Conservation (phyloP, 2,797 vertebrate genomes). For the Graptemys geographica region DNA sequence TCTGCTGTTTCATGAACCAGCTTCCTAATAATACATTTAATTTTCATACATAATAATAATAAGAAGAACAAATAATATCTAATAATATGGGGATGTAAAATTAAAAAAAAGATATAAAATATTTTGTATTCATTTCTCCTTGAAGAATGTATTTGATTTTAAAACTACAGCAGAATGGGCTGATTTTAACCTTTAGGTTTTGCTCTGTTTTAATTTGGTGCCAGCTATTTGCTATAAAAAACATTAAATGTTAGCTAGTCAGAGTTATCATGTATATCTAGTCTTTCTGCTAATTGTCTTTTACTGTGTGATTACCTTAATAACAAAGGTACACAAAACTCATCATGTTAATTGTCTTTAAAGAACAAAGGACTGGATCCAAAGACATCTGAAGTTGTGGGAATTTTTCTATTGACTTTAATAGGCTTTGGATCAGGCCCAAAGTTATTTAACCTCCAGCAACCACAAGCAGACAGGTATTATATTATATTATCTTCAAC, state of each 20-base stretch:
- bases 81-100: not conserved
- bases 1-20: not conserved
- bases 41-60: not conserved
- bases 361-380: not conserved
- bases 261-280: not conserved
- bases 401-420: not conserved
- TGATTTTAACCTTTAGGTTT: not conserved
- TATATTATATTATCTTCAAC: slow-evolving; percentile 39
- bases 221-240: not conserved
- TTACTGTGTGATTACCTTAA: not conserved
- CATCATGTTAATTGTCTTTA: not conserved
- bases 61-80: not conserved
- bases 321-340: not conserved
- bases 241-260: slow-evolving; percentile 27
- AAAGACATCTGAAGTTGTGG: fast-evolving
- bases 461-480: slow-evolving; percentile 59
- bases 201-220: not conserved
- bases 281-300: not conserved
- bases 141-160: not conserved
- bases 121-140: not conserved
- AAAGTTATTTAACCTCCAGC: slow-evolving; percentile 39
- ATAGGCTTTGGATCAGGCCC: not conserved
- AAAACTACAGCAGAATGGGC: not conserved
- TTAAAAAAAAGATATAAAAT: not conserved
- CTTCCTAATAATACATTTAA: slow-evolving; percentile 1